These are phyloP conservation scores for Crossocerus cetratus DNA, from an alignment of 2,888 invertebrate species.

Conservation along the genomic window DNA sequence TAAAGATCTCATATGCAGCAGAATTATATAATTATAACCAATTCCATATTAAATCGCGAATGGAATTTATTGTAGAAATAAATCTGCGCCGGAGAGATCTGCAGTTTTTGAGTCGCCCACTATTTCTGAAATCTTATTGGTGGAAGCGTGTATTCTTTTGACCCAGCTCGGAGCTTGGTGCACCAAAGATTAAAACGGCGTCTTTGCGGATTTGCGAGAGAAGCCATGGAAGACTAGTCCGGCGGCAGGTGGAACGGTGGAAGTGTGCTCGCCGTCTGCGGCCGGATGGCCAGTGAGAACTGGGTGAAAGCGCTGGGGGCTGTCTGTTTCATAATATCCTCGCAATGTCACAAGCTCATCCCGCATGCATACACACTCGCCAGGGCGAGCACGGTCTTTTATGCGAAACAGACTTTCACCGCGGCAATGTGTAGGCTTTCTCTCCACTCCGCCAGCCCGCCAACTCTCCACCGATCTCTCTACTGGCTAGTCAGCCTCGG, in stretches of 20 bases:
- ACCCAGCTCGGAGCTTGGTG: no score
- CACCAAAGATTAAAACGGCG: neutral
- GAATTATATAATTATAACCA: no score
- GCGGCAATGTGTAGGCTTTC: neutral
- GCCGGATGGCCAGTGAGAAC: neutral
- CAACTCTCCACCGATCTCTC: no score
- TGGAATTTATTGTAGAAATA: no score
- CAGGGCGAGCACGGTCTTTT: constrained; percentile 15
- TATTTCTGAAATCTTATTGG: no score
- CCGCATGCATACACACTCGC: constrained; percentile 34
- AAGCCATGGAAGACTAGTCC: neutral
- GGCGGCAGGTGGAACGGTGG: neutral
- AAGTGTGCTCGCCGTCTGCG: neutral
- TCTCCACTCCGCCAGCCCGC: no score
- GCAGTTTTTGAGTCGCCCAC: no score
- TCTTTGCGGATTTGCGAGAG: neutral
- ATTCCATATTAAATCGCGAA: no score
- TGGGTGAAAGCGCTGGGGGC: constrained; percentile 27
- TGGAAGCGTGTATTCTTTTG: no score
- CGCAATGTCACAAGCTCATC: constrained; percentile 31
- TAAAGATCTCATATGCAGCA: no score
- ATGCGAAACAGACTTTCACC: constrained; percentile 15
- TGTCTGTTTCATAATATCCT: constrained; percentile 31
- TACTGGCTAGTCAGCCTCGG: no score
- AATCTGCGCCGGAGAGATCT: no score